Base-by-base conservation (phyloP, 2,888 invertebrate species). In the Chrysopilus asiliformis region DNA sequence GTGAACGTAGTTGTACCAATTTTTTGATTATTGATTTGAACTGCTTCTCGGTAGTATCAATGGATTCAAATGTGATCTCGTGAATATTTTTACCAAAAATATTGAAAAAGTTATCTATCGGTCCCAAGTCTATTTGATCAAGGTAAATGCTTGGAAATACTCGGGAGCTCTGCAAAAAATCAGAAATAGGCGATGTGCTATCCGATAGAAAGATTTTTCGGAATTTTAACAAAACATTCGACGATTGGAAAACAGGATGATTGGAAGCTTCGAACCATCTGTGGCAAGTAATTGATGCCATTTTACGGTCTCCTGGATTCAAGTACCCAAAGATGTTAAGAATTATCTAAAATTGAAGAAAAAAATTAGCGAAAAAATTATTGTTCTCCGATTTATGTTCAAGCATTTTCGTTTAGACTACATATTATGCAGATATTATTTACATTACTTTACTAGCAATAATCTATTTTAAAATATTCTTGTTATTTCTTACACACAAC, bases 191-290 rank as follows among this genome's bases (percentile, higher is more conserved):
- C 29, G 52, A 44, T 6, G 49, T 42, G 16, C 51, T 50, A 43
- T 63, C 60, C 9, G 56, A 52, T 3, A 63, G 48, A 18, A 52
- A 53, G 1, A 55, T 44, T 42, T 60, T 58, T 2, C 48, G 43
- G 32, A 64, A 59, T 14, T 51, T 53, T 8, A 64, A 50, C 10
- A 47, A 34, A 1, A 53, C 49, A 17, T 55, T 53, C 4, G 22
- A 13, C 5, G 46, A 47, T 18, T 55, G 52, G 22, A 70, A 68
- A 43, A 70, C 66, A 2, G 60, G 60, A 49, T 77, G 72, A 48
- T 74, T 69, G 5, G 76, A 71, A 10, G 79, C 80, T 42, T 72
- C 67, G 44, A 76, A 72, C 79, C 81, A 82, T 1, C 68, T 61
- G 13, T 58, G 67, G 52, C 75, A 77, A 16, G 77, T 75, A 45